phyloP scores from a whole-genome alignment of 2,113 vertebrate species.

The Electrona antarctica region DNA sequence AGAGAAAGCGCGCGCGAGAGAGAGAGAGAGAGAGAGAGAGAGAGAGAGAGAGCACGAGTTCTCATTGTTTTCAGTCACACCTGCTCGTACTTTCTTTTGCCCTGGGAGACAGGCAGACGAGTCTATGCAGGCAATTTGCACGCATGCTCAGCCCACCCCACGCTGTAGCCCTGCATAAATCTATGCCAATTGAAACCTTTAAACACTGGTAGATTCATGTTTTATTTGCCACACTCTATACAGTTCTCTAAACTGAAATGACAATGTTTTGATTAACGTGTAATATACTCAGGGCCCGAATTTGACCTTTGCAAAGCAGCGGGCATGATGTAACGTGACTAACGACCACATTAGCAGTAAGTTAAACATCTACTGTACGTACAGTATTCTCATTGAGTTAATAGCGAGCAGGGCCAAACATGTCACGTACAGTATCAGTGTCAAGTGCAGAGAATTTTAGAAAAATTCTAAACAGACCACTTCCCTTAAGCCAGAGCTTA shows the following conservation, averaged over 20 bases:
- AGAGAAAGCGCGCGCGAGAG: neutral
- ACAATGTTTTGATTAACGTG: no score
- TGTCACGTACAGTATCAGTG: neutral
- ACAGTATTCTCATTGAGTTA: neutral
- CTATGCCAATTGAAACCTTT: neutral
- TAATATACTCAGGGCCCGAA: neutral
- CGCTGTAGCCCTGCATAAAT: conserved; percentile 19
- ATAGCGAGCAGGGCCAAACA: conserved; percentile 1
- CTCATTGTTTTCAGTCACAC: conserved; percentile 64
- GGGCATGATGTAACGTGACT: conserved; percentile 9
- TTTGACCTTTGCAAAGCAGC: neutral
- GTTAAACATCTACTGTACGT: neutral
- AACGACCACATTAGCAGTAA: neutral
- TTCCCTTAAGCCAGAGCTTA: neutral
- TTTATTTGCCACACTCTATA: neutral
- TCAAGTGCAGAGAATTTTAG: neutral
- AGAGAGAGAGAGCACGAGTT: conserved; percentile 37
- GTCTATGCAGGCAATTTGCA: conserved; percentile 66
- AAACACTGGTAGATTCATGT: neutral
- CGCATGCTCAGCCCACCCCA: conserved; percentile 31
- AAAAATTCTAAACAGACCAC: neutral
- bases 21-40: conserved; percentile 30
- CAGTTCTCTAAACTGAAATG: no score
- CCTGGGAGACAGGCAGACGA: conserved; percentile 60
- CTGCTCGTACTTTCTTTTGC: conserved; percentile 61